A percentile compares a stretch with the other conserved stretches of the same genome.
phyloP scores from a whole-genome alignment of 2,113 vertebrate genomes.

The Astatotilapia flaviijosephi region DNA sequence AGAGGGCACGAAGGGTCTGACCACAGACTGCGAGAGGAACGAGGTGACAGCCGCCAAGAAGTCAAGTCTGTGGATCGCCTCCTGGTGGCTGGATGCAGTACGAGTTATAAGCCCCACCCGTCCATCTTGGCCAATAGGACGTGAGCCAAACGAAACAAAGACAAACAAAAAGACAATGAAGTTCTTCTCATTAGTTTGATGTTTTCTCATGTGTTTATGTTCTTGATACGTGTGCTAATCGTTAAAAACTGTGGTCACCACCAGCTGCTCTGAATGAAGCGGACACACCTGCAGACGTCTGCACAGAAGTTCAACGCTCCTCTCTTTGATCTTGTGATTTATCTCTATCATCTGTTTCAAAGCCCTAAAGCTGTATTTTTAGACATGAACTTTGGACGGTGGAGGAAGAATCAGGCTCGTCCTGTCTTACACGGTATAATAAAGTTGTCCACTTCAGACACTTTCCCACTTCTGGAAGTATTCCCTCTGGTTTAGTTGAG shows the following conservation, averaged over 20 bases:
- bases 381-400: neutral
- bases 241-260: neutral
- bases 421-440: neutral
- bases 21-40: neutral
- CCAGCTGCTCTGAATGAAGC: neutral
- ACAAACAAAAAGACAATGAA: neutral
- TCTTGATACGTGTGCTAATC: neutral
- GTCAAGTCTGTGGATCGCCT: neutral
- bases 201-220: neutral
- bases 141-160: neutral
- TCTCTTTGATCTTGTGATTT: neutral
- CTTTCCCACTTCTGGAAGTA: neutral
- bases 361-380: neutral
- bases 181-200: neutral
- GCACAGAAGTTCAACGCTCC: rapidly evolving
- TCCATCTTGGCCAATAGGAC: neutral
- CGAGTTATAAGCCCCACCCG: rapidly evolving
- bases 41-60: neutral
- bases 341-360: neutral
- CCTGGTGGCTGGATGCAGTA: neutral
- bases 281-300: neutral
- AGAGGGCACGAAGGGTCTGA: neutral
- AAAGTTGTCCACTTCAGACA: neutral
- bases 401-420: neutral
- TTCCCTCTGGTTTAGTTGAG: neutral